These are phyloP conservation scores for Pseudorectes ferrugineus DNA, from an alignment of 2,113 vertebrate species.

Conservation along the genomic window DNA sequence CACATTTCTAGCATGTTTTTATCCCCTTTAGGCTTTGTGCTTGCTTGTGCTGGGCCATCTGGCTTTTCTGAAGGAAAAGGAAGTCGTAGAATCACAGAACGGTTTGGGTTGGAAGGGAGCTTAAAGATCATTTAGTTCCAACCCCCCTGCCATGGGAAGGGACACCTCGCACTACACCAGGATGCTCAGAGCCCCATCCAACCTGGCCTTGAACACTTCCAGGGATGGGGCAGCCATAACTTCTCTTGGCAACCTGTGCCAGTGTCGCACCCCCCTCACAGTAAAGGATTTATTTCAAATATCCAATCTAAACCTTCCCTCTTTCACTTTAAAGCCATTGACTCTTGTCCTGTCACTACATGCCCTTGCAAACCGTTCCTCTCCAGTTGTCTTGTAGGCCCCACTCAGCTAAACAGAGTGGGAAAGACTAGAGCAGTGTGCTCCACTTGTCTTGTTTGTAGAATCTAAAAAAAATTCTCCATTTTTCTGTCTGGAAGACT, in stretches of 20 bases:
- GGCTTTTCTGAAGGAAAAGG: background rate
- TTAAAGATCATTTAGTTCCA: background rate
- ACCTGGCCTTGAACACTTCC: too few relatives aligned
- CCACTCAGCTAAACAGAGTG: background rate
- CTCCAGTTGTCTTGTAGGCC: background rate
- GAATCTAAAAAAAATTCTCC: background rate
- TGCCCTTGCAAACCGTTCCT: background rate
- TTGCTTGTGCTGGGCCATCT: background rate
- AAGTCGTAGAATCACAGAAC: background rate
- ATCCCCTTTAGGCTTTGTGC: accelerated
- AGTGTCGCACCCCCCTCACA: background rate
- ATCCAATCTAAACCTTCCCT: background rate
- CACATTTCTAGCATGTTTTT: background rate
- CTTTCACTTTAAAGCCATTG: background rate
- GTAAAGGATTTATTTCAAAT: background rate
- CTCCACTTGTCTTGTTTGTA: background rate
- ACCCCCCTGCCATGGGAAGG: accelerated
- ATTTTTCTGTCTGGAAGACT: background rate
- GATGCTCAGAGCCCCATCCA: background rate
- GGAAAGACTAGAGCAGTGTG: background rate
- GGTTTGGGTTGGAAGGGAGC: background rate
- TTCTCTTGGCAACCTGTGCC: too few relatives aligned
- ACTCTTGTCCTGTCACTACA: background rate
- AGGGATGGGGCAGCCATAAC: too few relatives aligned
- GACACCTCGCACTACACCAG: accelerated